phyloP scores from a whole-genome alignment of 2,888 invertebrate genomes.

The Tricholauxania praeusta region DNA sequence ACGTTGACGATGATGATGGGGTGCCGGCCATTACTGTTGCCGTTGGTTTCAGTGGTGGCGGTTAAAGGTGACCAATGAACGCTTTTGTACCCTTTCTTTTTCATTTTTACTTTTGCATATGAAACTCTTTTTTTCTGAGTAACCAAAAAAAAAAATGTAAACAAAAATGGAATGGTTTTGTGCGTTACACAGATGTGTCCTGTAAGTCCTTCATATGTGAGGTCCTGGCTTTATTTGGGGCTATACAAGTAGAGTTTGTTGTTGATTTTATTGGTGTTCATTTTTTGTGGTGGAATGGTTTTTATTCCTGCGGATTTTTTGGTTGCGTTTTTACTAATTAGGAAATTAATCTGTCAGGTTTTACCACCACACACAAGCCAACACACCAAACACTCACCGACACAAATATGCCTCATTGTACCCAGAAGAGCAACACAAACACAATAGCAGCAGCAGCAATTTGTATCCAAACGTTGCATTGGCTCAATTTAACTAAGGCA shows the following conservation, averaged over 20 bases:
- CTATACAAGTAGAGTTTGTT: not conserved
- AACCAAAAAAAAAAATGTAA: not conserved
- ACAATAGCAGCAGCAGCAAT: conserved; percentile 39
- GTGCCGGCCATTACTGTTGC: conserved; percentile 16
- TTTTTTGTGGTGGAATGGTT: conserved; percentile 30
- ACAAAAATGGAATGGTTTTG: not conserved
- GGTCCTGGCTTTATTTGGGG: no score
- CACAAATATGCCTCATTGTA: conserved; percentile 39
- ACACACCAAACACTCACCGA: conserved; percentile 19
- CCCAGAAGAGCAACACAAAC: conserved; percentile 45
- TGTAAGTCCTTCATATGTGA: no score
- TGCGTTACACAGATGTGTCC: no score
- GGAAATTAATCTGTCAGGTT: conserved; percentile 51
- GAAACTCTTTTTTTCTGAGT: not conserved
- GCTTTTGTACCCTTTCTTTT: not conserved
- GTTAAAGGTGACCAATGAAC: conserved; percentile 22
- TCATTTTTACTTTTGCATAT: not conserved
- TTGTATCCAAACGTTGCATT: conserved; percentile 44
- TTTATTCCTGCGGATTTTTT: conserved; percentile 34
- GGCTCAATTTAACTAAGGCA: conserved; percentile 23
- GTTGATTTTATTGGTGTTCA: conserved; percentile 21
- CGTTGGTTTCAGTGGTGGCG: not conserved
- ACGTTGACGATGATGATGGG: conserved; percentile 48
- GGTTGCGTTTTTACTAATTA: conserved; percentile 46
- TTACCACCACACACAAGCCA: conserved; percentile 43